Conservation (phyloP, 1,140 invertebrate genomes). For the Ceratosolen solmsi region DNA sequence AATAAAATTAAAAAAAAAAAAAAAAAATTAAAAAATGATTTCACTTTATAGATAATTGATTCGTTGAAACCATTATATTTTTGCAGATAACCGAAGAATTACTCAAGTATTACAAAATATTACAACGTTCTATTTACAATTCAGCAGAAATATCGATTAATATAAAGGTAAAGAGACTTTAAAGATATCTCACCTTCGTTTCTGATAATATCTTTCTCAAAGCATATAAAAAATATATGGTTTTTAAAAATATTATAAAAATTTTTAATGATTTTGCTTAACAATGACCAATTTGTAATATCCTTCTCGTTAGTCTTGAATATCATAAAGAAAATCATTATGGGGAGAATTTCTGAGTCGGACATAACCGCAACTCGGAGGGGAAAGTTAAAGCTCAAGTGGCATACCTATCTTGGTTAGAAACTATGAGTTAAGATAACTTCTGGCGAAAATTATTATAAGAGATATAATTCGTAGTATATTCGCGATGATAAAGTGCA, state of each 20-base stretch:
- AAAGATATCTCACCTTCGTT: too few species aligned
- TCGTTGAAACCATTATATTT: neutral
- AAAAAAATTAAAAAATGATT: too few species aligned
- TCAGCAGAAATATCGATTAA: slow-evolving; percentile 76
- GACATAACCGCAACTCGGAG: slow-evolving; percentile 74
- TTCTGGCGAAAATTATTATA: neutral
- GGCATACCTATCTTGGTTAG: slow-evolving; percentile 64
- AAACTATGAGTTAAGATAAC: neutral
- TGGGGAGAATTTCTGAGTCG: slow-evolving; percentile 77
- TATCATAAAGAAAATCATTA: slow-evolving; percentile 75
- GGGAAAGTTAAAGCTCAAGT: slow-evolving; percentile 58
- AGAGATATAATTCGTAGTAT: neutral
- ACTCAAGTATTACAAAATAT: slow-evolving; percentile 79
- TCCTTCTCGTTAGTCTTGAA: slow-evolving; percentile 72
- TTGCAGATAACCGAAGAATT: slow-evolving; percentile 65
- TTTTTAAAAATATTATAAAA: slow-evolving; percentile 54
- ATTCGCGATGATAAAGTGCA: too few species aligned
- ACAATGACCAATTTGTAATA: slow-evolving; percentile 79
- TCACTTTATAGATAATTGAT: neutral
- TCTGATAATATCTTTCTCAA: neutral
- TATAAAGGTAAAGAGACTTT: too few species aligned
- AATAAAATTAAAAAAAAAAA: neutral
- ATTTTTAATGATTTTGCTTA: slow-evolving; percentile 74
- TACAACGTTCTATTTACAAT: slow-evolving; percentile 77
- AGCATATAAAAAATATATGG: neutral